Evolutionary conservation across 2,113 vertebrate genomes (phyloP).

Genomic region (Daphoenositta chrysoptera): DNA sequence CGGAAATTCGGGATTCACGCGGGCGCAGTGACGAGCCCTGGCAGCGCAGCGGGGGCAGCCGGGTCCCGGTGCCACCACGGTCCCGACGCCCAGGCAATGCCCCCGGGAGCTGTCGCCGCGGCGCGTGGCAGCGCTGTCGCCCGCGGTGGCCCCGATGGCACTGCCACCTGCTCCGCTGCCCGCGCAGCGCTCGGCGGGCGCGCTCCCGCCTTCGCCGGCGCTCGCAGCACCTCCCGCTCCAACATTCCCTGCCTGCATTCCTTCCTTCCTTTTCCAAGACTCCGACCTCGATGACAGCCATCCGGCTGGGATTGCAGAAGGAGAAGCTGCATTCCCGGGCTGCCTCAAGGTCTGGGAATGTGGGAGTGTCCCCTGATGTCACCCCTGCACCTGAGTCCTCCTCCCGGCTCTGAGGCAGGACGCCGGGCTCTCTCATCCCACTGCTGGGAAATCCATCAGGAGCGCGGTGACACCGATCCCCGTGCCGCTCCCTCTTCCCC

Average conservation of each 20-base stretch:
- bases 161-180: not conserved
- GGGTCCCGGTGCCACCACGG: accelerated
- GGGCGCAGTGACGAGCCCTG: accelerated
- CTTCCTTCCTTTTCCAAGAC: not conserved
- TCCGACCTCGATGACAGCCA: accelerated
- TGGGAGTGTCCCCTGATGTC: accelerated
- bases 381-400: not conserved
- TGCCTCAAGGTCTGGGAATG: not conserved
- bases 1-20: too few relatives aligned
- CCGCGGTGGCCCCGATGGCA: not conserved
- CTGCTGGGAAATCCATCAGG: accelerated
- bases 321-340: not conserved
- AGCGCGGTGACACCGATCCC: accelerated
- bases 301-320: not conserved
- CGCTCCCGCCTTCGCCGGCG: not conserved
- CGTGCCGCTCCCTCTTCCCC: not conserved
- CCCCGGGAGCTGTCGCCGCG: not conserved
- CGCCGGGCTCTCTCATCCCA: too few relatives aligned
- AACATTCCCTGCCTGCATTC: not conserved
- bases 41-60: accelerated
- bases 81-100: not conserved
- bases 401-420: not conserved
- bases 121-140: not conserved
- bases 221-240: not conserved
- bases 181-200: not conserved